Evolutionary conservation across 1,140 invertebrate species (phyloP), one percentile per base, ranked within the genome.

Genomic region (Aphaenogaster rudis): DNA sequence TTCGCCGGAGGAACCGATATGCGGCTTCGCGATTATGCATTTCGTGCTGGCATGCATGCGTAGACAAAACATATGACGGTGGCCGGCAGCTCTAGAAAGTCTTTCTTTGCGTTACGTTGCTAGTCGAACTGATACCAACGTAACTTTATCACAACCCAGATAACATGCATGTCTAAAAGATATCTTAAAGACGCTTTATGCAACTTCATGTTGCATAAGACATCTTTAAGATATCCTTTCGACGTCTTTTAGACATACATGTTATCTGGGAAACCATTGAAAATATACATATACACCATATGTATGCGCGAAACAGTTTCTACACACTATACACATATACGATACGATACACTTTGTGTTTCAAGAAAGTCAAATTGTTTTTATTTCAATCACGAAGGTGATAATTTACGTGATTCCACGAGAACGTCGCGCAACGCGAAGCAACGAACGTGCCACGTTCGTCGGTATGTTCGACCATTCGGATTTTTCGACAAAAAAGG

Each of bases 1-100:
- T 76, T 84, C 69, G 33, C 80, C 59, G 80, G 69, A 76, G 69
- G 69, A 84, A 84, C 80, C 69, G 80, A 50, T 21, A 42, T 28
- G 28, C 42, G 21, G 21, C 80, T 59, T 82, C 42, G 80, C 42
- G 67, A 74, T 82, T 48, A n/a, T 61, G 72, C 52, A 74, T 59
- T 72, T 71, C 42, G 13, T 28, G 21, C 3, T 28, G 39, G n/a
- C 6, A 77, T 28, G 21, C 21, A 1, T 21, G 13, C 15, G 15
- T 33, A 57, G 13, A 45, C 11, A 42, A 48, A 36, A 78, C 3
- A n/a, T 67, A 11, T 1, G 5, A 45, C 15, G 28, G 15, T 13
- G 36, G 6, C 3, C 1, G 21, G 9, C 17, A 36, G 3, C 39
- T n/a, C 39, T n/a, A 36, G 6, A 17, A 39, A 52, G 36, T 67